A percentile compares a stretch with the other conserved stretches of the same genome.
Conservation (phyloP, 2,113 vertebrate genomes). For the Bufo gargarizans region DNA sequence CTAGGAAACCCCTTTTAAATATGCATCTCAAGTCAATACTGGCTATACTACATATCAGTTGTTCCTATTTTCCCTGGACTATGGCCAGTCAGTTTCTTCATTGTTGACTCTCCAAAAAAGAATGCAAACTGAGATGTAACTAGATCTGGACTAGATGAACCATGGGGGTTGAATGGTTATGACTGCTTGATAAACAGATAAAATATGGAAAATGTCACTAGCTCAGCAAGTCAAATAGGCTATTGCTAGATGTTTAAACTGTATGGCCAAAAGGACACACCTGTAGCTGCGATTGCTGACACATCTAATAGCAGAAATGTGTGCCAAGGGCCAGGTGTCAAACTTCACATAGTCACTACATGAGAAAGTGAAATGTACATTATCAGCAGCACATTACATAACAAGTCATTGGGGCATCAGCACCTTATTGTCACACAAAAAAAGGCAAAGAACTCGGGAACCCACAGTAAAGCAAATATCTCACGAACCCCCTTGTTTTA, state of each 20-base stretch:
- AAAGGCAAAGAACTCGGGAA: too few relatives aligned
- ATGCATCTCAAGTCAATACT: too few relatives aligned
- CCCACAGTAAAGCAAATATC: too few relatives aligned
- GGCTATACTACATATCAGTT: too few relatives aligned
- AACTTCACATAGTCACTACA: not conserved
- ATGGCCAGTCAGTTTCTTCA: too few relatives aligned
- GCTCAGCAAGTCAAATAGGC: conserved; percentile 10
- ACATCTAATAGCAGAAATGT: conserved; percentile 11
- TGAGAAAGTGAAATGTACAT: not conserved
- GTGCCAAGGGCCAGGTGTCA: conserved; percentile 14
- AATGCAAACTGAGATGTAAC: not conserved
- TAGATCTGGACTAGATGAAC: not conserved
- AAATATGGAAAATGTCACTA: not conserved
- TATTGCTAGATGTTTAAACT: not conserved
- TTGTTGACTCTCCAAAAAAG: too few relatives aligned
- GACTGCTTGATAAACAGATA: not conserved
- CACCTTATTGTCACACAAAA: too few relatives aligned
- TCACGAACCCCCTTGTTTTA: too few relatives aligned
- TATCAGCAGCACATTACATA: too few relatives aligned
- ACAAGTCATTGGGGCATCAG: too few relatives aligned
- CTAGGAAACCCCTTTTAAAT: too few relatives aligned
- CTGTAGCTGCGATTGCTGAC: conserved; percentile 46
- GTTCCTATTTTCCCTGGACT: too few relatives aligned
- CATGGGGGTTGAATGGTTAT: not conserved
- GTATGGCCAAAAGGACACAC: conserved; percentile 31